Percentiles rank a stretch among this genome's conserved stretches.
Evolutionary conservation across 2,888 invertebrate genomes (phyloP).

Genomic region (Abrostola tripartita): DNA sequence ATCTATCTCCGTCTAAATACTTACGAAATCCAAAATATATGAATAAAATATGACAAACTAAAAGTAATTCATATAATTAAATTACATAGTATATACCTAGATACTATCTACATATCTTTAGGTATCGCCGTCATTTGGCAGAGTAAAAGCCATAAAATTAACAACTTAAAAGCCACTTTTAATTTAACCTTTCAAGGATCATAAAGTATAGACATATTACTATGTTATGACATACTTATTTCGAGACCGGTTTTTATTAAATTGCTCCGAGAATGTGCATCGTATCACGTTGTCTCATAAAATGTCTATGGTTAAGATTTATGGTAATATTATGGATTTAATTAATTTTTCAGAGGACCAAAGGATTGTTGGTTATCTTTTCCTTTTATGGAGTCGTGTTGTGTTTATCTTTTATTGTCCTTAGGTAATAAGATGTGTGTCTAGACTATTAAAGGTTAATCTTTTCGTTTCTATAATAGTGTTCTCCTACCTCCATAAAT

Average conservation of each 20-base stretch:
- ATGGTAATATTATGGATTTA: conserved; percentile 13
- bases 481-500: too few relatives aligned
- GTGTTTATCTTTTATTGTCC: too few relatives aligned
- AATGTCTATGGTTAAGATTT: neutral
- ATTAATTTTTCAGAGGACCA: neutral
- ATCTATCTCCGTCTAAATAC: too few relatives aligned
- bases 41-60: too few relatives aligned
- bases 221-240: conserved; percentile 5
- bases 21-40: too few relatives aligned
- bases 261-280: conserved; percentile 5
- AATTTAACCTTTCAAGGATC: neutral
- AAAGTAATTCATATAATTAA: too few relatives aligned
- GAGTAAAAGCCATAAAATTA: neutral
- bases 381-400: neutral
- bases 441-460: too few relatives aligned
- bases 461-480: too few relatives aligned
- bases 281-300: conserved; percentile 20
- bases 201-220: neutral
- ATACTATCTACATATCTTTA: too few relatives aligned
- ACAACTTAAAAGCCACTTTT: neutral
- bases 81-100: too few relatives aligned
- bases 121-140: neutral
- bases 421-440: too few relatives aligned
- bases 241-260: conserved; percentile 9
- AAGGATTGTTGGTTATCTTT: neutral